These are phyloP conservation scores for Crotalus viridis DNA, from an alignment of 2,113 vertebrate genomes.

Conservation along the genomic window DNA sequence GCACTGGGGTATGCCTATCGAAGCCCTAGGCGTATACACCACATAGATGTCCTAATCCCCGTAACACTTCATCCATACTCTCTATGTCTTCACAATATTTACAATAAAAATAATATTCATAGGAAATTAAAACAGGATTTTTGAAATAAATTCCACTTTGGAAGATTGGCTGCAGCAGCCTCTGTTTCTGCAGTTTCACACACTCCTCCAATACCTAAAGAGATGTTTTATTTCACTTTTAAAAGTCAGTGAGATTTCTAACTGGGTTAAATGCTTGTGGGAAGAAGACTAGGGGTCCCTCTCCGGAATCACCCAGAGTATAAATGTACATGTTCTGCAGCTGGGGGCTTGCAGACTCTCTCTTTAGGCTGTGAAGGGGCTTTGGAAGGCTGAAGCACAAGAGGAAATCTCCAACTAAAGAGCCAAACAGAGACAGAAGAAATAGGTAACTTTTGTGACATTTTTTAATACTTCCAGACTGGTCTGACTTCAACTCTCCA, in stretches of 20 bases:
- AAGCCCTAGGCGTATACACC: neutral
- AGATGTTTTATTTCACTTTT: neutral
- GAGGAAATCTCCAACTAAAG: neutral
- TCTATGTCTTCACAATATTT: no score
- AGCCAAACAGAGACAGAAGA: neutral
- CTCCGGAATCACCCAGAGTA: neutral
- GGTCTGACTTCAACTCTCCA: neutral
- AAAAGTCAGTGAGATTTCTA: neutral
- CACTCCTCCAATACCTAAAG: neutral
- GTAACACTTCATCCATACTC: neutral
- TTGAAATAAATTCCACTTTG: neutral
- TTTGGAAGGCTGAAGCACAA: neutral
- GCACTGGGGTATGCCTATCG: no score
- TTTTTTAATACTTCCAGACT: neutral
- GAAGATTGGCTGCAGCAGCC: neutral
- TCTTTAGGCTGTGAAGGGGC: neutral
- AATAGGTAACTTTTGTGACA: neutral
- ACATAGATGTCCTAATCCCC: neutral
- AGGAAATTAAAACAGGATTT: neutral
- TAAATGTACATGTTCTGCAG: neutral
- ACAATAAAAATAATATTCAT: neutral
- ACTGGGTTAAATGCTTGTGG: neutral
- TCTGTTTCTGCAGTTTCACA: neutral
- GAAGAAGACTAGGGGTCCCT: neutral
- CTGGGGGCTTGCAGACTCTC: neutral